Conservation (phyloP, 2,113 vertebrate genomes). For the Notothenia coriiceps region DNA sequence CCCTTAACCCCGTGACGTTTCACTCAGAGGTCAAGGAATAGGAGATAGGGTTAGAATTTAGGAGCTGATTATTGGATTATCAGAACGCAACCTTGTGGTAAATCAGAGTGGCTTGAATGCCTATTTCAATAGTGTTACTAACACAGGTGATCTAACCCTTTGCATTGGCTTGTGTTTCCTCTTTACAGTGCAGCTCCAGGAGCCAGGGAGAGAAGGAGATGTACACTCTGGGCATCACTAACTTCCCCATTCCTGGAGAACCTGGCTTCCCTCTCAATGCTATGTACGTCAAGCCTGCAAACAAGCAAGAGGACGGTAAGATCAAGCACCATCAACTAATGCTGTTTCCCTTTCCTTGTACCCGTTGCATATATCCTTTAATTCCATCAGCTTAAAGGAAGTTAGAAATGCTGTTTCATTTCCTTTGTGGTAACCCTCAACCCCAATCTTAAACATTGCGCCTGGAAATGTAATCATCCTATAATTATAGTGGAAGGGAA, state of each 20-base stretch:
- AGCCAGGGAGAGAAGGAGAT: constrained; percentile 98
- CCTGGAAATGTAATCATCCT: not conserved
- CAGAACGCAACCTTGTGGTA: not conserved
- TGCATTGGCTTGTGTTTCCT: constrained; percentile 36
- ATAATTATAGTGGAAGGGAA: not conserved
- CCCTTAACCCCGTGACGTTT: too few species aligned
- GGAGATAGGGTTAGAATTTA: too few species aligned
- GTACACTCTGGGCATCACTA: constrained; percentile 98
- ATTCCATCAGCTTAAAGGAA: constrained; percentile 10
- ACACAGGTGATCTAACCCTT: not conserved
- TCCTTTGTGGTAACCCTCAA: not conserved
- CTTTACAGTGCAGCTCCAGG: constrained; percentile 93
- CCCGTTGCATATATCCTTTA: constrained; percentile 8
- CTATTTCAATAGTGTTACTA: not conserved
- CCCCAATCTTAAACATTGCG: not conserved
- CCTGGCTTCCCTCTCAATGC: constrained; percentile 98
- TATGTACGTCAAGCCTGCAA: constrained; percentile 88
- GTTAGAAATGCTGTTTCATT: constrained; percentile 15
- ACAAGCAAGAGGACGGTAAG: constrained; percentile 86
- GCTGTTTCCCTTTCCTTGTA: not conserved
- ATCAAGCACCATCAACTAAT: not conserved
- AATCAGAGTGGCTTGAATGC: not conserved
- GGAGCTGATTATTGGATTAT: too few species aligned
- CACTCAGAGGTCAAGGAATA: too few species aligned
- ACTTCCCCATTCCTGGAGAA: constrained; percentile 98